Evolutionary conservation across 1,140 invertebrate genomes (phyloP).

Genomic region (Anoplolepis gracilipes): DNA sequence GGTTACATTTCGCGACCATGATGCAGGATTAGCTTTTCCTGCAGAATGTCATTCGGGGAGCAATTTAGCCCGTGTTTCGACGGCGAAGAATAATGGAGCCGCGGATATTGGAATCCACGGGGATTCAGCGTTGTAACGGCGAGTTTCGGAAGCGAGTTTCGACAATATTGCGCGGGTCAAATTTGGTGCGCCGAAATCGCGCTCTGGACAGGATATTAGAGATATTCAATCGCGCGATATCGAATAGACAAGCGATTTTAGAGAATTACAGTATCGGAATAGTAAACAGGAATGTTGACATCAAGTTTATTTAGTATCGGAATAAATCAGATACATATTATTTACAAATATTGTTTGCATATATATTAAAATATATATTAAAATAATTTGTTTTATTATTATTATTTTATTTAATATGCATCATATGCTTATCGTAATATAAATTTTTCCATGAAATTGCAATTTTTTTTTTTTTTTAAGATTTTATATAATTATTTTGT

Average conservation of each 20-base stretch:
- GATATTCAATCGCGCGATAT: conserved; percentile 7
- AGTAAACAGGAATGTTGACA: background rate
- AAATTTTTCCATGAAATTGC: background rate
- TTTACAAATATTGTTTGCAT: background rate
- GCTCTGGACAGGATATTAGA: background rate
- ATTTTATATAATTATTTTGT: background rate
- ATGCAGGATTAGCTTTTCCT: conserved; percentile 9
- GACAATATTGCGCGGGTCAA: background rate
- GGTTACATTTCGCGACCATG: background rate
- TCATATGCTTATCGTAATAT: background rate
- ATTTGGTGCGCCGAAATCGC: background rate
- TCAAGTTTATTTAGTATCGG: background rate
- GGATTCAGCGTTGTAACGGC: conserved; percentile 8
- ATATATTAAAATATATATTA: background rate
- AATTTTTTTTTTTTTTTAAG: background rate
- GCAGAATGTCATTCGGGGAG: background rate
- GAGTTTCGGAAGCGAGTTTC: conserved; percentile 15
- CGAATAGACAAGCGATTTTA: background rate
- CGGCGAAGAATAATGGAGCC: conserved; percentile 5
- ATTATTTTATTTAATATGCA: background rate
- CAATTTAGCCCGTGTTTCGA: conserved; percentile 2
- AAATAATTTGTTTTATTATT: no score
- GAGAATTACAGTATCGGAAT: background rate
- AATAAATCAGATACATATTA: background rate
- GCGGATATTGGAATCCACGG: conserved; percentile 11